A percentile compares a stretch with the other conserved stretches of the same genome.
These are phyloP conservation scores for Platorchestia sp. DNA, from an alignment of 1,140 invertebrate species.

Conservation along the genomic window DNA sequence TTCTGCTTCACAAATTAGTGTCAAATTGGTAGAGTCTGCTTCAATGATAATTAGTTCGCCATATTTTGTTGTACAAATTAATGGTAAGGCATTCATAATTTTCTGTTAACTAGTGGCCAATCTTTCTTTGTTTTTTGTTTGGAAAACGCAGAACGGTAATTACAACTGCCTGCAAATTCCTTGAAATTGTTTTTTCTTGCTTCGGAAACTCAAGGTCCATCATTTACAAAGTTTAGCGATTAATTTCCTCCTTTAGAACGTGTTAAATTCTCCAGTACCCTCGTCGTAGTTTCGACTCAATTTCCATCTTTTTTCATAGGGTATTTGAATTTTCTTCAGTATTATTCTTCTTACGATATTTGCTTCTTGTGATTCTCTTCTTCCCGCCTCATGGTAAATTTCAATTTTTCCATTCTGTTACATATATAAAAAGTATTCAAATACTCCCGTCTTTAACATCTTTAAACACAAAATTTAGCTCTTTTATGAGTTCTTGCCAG, in stretches of 20 bases:
- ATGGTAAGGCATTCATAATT: no score
- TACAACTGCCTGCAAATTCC: neutral
- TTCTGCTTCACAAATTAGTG: neutral
- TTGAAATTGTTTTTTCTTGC: neutral
- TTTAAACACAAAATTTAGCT: no score
- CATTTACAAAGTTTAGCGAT: slow-evolving; percentile 1
- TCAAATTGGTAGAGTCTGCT: neutral
- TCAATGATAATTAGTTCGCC: neutral
- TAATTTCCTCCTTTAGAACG: neutral
- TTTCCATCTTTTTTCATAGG: neutral
- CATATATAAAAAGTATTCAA: no score
- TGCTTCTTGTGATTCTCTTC: neutral
- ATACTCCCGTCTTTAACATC: no score
- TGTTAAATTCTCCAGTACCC: neutral
- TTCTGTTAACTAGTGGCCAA: no score
- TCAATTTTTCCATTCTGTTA: neutral
- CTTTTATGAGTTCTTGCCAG: no score
- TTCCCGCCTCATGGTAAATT: neutral
- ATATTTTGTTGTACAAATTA: no score
- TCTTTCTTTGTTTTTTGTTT: no score
- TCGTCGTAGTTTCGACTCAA: neutral
- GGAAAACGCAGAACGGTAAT: neutral
- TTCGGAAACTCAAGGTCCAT: neutral
- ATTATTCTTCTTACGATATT: neutral
- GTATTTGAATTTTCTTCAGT: neutral